Evolutionary conservation across 2,113 vertebrate species (phyloP).

Genomic region (Halichoeres trimaculatus): DNA sequence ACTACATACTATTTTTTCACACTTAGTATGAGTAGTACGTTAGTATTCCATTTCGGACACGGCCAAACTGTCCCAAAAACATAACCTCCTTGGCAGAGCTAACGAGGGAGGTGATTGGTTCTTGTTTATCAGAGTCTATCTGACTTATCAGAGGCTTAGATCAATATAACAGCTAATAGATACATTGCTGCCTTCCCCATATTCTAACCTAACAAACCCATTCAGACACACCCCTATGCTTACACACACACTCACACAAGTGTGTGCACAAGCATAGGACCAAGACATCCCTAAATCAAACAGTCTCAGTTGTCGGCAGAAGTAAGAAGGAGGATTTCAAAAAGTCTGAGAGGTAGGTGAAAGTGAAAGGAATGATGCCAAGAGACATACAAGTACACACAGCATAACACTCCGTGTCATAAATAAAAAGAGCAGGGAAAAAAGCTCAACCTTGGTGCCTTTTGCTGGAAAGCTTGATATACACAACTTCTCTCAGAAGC

Average conservation of each 20-base stretch:
- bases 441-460: background rate
- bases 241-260: conserved; percentile 4
- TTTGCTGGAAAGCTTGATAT: conserved; percentile 48
- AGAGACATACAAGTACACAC: no score
- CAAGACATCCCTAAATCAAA: conserved; percentile 6
- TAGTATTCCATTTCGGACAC: no score
- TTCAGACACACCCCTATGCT: conserved; percentile 11
- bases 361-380: conserved; percentile 4
- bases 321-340: background rate
- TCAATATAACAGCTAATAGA: conserved; percentile 74
- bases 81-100: no score
- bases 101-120: conserved; percentile 44
- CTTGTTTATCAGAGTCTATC: conserved; percentile 69
- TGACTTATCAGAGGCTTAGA: conserved; percentile 66
- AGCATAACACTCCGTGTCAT: no score
- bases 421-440: background rate
- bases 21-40: no score
- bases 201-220: conserved; percentile 9
- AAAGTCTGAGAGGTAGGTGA: background rate
- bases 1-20: no score
- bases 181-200: conserved; percentile 61
- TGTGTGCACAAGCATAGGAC: no score
- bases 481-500: conserved; percentile 49
- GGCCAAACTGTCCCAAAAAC: no score
- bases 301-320: conserved; percentile 8